Evolutionary conservation across 2,113 vertebrate genomes (phyloP).

Genomic region (Columbina picui): DNA sequence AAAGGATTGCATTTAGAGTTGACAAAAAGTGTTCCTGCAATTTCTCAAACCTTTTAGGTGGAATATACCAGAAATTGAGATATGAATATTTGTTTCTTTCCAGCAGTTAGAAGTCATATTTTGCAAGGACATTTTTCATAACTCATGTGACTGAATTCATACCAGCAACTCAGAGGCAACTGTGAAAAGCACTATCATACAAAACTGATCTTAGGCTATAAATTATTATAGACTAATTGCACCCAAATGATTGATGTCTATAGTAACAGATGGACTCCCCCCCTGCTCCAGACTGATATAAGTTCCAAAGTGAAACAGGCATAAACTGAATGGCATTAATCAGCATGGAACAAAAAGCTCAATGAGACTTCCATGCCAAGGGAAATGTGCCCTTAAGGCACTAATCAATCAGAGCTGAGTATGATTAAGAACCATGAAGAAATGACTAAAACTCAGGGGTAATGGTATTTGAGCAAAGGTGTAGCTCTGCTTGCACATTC

Average conservation of each 20-base stretch:
- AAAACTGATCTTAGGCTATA: not conserved
- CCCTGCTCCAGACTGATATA: not conserved
- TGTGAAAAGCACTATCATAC: not conserved
- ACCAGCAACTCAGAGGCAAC: not conserved
- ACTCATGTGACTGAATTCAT: not conserved
- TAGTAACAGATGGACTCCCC: not conserved
- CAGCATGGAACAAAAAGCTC: not conserved
- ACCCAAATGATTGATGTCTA: not conserved
- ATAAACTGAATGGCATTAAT: conserved; percentile 15
- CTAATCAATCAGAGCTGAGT: not conserved
- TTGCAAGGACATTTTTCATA: not conserved
- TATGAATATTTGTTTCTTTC: not conserved
- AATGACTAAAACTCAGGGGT: not conserved
- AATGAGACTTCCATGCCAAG: not conserved
- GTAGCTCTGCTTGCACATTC: not conserved
- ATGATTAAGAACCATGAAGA: conserved; percentile 18
- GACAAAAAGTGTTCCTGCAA: not conserved
- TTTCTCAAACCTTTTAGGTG: not conserved
- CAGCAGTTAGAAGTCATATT: not conserved
- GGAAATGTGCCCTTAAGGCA: not conserved
- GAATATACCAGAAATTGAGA: not conserved
- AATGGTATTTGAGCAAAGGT: not conserved
- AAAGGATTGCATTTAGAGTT: not conserved
- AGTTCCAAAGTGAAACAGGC: not conserved
- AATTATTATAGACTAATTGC: not conserved